Percentiles rank a stretch among this genome's conserved stretches.
Evolutionary conservation across 2,888 invertebrate species (phyloP).

Genomic region (Camponotus fellah): DNA sequence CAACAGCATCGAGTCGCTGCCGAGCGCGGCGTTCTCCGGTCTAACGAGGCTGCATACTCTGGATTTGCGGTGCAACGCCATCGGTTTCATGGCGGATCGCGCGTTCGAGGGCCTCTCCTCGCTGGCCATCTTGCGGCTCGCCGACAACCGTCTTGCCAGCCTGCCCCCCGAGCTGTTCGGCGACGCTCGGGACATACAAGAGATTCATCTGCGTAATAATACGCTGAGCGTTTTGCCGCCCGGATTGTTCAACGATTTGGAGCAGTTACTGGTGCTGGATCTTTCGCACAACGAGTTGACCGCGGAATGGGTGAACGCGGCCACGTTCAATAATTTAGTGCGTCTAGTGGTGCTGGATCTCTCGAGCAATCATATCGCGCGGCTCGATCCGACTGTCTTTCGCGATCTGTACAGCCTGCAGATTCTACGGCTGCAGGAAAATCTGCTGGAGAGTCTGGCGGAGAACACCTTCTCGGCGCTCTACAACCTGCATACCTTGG

Average conservation of each 20-base stretch:
- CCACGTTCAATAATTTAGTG: slow-evolving; percentile 92
- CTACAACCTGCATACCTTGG: slow-evolving; percentile 93
- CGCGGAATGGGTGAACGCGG: slow-evolving; percentile 93
- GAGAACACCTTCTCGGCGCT: slow-evolving; percentile 93
- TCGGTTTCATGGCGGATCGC: slow-evolving; percentile 92
- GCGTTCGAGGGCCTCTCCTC: slow-evolving; percentile 92
- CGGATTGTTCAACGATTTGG: slow-evolving; percentile 92
- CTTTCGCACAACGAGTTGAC: slow-evolving; percentile 93
- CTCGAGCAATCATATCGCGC: slow-evolving; percentile 91
- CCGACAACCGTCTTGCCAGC: slow-evolving; percentile 93
- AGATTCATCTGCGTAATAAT: slow-evolving; percentile 94
- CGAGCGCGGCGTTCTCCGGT: slow-evolving; percentile 91
- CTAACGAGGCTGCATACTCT: slow-evolving; percentile 91
- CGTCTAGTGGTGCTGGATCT: slow-evolving; percentile 92
- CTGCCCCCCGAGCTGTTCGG: slow-evolving; percentile 94
- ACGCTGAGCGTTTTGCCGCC: slow-evolving; percentile 93
- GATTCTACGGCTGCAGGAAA: slow-evolving; percentile 93
- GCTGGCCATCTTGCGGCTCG: slow-evolving; percentile 91
- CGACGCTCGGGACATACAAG: slow-evolving; percentile 92
- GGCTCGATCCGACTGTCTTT: slow-evolving; percentile 92
- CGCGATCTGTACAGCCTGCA: slow-evolving; percentile 93
- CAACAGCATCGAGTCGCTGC: slow-evolving; percentile 92
- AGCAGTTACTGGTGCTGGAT: slow-evolving; percentile 92
- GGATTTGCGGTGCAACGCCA: slow-evolving; percentile 92
- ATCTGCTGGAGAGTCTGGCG: slow-evolving; percentile 91